These are phyloP conservation scores for Gambusia affinis DNA, from an alignment of 2,113 vertebrate genomes.

Conservation along the genomic window DNA sequence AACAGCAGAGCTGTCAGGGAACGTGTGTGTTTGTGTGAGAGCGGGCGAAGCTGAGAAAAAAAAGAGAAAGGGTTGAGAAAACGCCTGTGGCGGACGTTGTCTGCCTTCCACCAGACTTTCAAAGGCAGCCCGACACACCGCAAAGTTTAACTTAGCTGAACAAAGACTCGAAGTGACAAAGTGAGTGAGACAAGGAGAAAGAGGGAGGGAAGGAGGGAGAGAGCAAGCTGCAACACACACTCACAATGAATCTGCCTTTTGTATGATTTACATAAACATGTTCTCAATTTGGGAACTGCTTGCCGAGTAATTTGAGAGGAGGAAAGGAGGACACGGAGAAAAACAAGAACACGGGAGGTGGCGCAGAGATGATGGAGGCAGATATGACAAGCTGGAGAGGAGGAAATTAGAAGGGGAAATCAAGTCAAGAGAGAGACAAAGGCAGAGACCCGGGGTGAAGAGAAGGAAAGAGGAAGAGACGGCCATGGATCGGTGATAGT, in stretches of 20 bases:
- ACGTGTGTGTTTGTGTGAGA: slow-evolving; percentile 6
- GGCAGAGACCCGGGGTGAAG: neutral
- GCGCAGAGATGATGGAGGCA: slow-evolving; percentile 31
- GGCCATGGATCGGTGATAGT: slow-evolving; percentile 29
- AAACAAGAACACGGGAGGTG: slow-evolving; percentile 14
- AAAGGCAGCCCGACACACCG: slow-evolving; percentile 37
- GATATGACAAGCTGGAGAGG: slow-evolving; percentile 2
- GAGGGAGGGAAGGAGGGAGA: neutral
- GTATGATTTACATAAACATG: slow-evolving; percentile 51
- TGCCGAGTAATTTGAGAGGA: slow-evolving; percentile 27
- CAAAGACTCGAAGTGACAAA: slow-evolving; percentile 39
- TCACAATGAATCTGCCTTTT: slow-evolving; percentile 9
- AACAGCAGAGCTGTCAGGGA: slow-evolving; percentile 47
- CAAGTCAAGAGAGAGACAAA: slow-evolving; percentile 6
- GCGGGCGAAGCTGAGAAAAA: slow-evolving; percentile 17
- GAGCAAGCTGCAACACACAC: neutral
- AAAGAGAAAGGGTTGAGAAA: slow-evolving; percentile 20
- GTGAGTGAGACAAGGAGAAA: slow-evolving; percentile 1
- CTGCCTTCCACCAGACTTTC: slow-evolving; percentile 35
- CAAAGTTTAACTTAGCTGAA: slow-evolving; percentile 46
- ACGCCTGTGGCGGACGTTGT: slow-evolving; percentile 42
- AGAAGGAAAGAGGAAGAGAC: slow-evolving; percentile 2
- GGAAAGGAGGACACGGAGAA: slow-evolving; percentile 18
- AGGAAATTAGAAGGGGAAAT: slow-evolving; percentile 8
- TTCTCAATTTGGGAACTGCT: slow-evolving; percentile 43